phyloP scores from a whole-genome alignment of 2,888 invertebrate genomes.

The Trileptium ribeirensis region DNA sequence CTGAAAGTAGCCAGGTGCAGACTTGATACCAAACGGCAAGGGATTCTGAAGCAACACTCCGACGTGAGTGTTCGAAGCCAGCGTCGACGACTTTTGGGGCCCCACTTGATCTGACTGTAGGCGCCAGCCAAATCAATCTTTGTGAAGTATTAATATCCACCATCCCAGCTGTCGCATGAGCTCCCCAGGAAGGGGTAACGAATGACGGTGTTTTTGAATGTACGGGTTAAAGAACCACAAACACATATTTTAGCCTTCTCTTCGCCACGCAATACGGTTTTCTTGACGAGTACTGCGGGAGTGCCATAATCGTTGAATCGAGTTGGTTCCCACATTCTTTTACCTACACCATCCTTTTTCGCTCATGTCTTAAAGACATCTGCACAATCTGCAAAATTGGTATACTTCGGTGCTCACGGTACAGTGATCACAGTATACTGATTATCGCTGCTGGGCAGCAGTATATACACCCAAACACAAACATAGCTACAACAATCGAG shows the following conservation, averaged over 20 bases:
- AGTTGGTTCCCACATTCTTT: too few species aligned
- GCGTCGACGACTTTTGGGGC: background rate
- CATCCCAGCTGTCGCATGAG: background rate
- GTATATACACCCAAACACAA: too few species aligned
- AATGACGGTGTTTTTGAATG: background rate
- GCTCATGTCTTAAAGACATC: too few species aligned
- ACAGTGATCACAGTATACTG: too few species aligned
- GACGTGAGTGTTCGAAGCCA: constrained; percentile 24
- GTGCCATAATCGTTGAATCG: constrained; percentile 4
- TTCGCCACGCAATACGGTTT: background rate
- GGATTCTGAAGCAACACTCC: constrained; percentile 24
- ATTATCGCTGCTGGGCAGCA: too few species aligned
- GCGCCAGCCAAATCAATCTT: background rate
- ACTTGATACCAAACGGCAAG: constrained; percentile 24
- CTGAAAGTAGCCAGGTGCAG: constrained; percentile 26
- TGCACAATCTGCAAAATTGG: too few species aligned
- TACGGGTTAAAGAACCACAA: constrained; percentile 8
- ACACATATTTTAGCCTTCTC: background rate
- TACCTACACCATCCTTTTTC: too few species aligned
- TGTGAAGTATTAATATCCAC: background rate
- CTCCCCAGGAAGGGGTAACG: background rate
- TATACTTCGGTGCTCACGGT: too few species aligned
- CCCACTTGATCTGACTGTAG: constrained; percentile 6
- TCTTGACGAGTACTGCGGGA: constrained; percentile 9
- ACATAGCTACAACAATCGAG: too few species aligned